A percentile compares a stretch with the other conserved stretches of the same genome.
Evolutionary conservation across 2,797 vertebrate genomes (phyloP).

Genomic region (Alosa sapidissima): DNA sequence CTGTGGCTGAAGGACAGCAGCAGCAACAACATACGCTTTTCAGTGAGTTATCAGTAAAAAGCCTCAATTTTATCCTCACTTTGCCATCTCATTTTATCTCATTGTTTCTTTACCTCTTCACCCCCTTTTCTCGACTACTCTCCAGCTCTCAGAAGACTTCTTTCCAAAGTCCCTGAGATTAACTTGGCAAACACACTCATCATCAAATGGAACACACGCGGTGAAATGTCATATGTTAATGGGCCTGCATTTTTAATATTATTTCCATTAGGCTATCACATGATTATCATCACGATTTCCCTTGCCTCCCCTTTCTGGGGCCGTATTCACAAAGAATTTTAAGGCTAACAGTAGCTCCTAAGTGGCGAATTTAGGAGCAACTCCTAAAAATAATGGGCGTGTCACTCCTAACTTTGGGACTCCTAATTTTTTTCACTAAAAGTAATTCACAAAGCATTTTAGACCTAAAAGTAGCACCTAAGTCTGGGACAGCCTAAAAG

Average conservation of each 20-base stretch:
- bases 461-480: too few relatives aligned
- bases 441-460: too few relatives aligned
- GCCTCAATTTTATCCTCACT: background rate
- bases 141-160: slow-evolving; percentile 25
- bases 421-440: too few relatives aligned
- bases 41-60: background rate
- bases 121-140: slow-evolving; percentile 15
- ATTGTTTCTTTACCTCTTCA: slow-evolving; percentile 45
- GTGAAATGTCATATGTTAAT: slow-evolving; percentile 68
- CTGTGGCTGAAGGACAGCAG: background rate
- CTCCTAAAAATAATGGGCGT: too few relatives aligned
- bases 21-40: slow-evolving; percentile 1
- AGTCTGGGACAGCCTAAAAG: too few relatives aligned
- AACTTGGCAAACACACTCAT: slow-evolving; percentile 56
- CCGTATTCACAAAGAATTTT: too few relatives aligned
- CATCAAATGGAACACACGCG: slow-evolving; percentile 57
- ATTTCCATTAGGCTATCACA: slow-evolving; percentile 67
- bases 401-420: too few relatives aligned
- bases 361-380: too few relatives aligned
- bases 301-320: background rate
- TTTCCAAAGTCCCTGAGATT: slow-evolving; percentile 45
- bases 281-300: slow-evolving; percentile 52
- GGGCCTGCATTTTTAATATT: slow-evolving; percentile 67
- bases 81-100: slow-evolving; percentile 24
- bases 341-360: too few relatives aligned